A percentile compares a stretch with the other conserved stretches of the same genome.
Evolutionary conservation across 2,113 vertebrate genomes (phyloP).

Genomic region (Plotosus lineatus): DNA sequence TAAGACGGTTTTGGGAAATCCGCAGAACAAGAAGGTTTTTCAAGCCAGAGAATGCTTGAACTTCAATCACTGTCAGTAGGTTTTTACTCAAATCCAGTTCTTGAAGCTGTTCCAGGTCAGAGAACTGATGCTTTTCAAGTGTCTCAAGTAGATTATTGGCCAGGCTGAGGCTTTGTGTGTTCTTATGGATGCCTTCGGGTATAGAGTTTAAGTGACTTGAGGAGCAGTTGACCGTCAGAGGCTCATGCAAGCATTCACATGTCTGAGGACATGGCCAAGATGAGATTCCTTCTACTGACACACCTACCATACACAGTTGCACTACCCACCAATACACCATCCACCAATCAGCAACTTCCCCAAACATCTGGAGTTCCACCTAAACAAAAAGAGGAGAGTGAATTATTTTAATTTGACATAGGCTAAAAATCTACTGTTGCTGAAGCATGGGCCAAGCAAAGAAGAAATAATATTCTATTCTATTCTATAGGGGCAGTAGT

Average conservation of each 20-base stretch:
- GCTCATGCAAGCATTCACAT: constrained; percentile 72
- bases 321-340: constrained; percentile 62
- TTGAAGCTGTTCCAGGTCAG: constrained; percentile 66
- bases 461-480: neutral
- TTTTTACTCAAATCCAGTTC: constrained; percentile 85
- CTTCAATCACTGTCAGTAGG: constrained; percentile 74
- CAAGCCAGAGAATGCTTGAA: constrained; percentile 76
- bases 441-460: neutral
- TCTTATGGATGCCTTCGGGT: constrained; percentile 67
- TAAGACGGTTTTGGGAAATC: constrained; percentile 76
- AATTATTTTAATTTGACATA: no score
- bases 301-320: constrained; percentile 59
- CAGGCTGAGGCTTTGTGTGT: constrained; percentile 74
- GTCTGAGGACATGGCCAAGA: constrained; percentile 66
- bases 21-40: constrained; percentile 65
- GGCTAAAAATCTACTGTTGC: no score
- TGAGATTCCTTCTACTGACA: constrained; percentile 54
- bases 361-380: constrained; percentile 70
- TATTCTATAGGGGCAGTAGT: no score
- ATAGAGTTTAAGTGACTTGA: constrained; percentile 64
- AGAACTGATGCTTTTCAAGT: constrained; percentile 73
- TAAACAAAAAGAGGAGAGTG: constrained; percentile 40
- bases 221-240: constrained; percentile 75
- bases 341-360: constrained; percentile 54
- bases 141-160: constrained; percentile 77